Conservation (phyloP, 1,140 invertebrate genomes). For the Spodoptera litura region DNA sequence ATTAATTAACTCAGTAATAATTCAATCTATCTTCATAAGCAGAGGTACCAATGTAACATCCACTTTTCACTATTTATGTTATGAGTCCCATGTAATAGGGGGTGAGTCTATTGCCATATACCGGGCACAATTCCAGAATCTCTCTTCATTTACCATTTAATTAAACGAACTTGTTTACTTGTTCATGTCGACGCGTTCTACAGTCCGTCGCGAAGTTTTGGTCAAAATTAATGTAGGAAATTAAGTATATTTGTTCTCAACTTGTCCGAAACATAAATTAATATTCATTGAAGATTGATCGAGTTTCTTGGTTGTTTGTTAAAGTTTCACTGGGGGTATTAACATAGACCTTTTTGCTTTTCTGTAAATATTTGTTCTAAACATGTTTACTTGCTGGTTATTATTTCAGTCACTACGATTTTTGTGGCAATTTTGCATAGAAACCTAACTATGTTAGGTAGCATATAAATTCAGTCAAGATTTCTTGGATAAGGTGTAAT, state of each 20-base stretch:
- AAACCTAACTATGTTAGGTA: too few relatives aligned
- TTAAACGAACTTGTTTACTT: conserved; percentile 15
- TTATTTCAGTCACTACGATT: too few relatives aligned
- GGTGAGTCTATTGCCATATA: too few relatives aligned
- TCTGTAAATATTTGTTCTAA: not conserved
- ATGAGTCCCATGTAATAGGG: too few relatives aligned
- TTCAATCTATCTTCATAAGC: not conserved
- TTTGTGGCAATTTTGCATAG: too few relatives aligned
- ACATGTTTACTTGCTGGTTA: too few relatives aligned
- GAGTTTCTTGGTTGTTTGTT: not conserved
- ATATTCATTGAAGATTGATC: conserved; percentile 10
- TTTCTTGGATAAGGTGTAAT: too few relatives aligned
- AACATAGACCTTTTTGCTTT: not conserved
- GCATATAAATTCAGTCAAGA: too few relatives aligned
- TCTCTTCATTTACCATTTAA: conserved; percentile 1
- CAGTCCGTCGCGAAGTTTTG: not conserved
- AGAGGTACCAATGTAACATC: too few relatives aligned
- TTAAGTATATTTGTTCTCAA: not conserved
- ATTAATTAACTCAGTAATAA: too few relatives aligned
- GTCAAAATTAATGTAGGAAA: conserved; percentile 4
- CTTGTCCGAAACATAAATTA: not conserved
- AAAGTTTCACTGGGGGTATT: not conserved
- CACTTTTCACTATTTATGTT: too few relatives aligned
- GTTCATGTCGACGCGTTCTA: not conserved
- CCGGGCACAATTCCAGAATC: not conserved